phyloP scores from a whole-genome alignment of 2,113 vertebrate species.

The Camelus bactrianus region DNA sequence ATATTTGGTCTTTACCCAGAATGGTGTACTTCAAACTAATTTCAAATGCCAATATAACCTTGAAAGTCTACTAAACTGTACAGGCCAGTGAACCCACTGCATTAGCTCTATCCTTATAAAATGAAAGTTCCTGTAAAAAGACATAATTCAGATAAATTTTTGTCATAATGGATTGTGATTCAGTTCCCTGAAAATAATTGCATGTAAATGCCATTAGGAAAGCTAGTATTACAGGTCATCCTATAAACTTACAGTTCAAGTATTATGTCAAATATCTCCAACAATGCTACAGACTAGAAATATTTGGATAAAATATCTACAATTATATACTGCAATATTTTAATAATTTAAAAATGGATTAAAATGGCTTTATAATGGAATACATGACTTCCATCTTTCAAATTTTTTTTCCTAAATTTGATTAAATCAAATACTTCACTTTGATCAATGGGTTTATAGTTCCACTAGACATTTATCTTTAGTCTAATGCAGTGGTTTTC shows the following conservation, averaged over 20 bases:
- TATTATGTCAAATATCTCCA: background rate
- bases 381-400: background rate
- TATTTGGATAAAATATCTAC: conserved; percentile 1
- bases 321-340: background rate
- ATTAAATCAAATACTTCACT: conserved; percentile 52
- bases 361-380: conserved; percentile 1
- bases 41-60: conserved; percentile 43
- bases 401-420: conserved; percentile 38
- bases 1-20: conserved; percentile 6
- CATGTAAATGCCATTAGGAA: background rate
- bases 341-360: conserved; percentile 16
- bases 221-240: background rate
- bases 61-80: conserved; percentile 1
- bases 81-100: background rate
- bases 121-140: background rate
- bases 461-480: background rate
- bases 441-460: background rate
- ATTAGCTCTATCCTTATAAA: conserved; percentile 45
- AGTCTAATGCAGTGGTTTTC: background rate
- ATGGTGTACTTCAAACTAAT: background rate
- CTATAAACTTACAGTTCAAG: conserved; percentile 14
- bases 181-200: conserved; percentile 52
- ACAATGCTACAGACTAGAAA: background rate
- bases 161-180: background rate
- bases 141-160: conserved; percentile 20